Conservation (phyloP, 1,140 invertebrate genomes). For the Drosophila neocordata region DNA sequence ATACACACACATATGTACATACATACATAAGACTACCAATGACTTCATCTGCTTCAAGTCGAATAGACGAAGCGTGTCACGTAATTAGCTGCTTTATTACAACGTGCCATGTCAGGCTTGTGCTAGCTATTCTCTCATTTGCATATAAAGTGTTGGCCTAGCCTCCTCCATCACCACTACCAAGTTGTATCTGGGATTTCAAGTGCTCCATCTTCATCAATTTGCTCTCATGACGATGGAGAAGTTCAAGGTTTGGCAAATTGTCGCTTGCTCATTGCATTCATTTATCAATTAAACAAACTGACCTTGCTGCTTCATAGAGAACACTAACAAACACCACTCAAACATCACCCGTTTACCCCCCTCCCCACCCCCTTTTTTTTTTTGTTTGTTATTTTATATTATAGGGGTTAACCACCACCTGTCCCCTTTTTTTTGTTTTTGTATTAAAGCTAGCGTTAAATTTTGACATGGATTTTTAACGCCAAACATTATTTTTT, state of each 20-base stretch:
- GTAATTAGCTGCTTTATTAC: constrained; percentile 72
- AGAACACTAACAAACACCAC: constrained; percentile 48
- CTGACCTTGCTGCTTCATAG: constrained; percentile 54
- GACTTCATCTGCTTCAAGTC: constrained; percentile 60
- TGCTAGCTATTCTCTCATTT: constrained; percentile 45
- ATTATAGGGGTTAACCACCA: constrained; percentile 6
- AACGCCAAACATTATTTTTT: constrained; percentile 66
- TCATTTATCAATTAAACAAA: constrained; percentile 67
- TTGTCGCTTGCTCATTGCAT: constrained; percentile 70
- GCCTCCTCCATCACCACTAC: constrained; percentile 21
- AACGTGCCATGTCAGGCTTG: constrained; percentile 28
- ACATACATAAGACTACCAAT: constrained; percentile 22
- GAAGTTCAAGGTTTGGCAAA: constrained; percentile 73
- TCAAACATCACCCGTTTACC: constrained; percentile 20
- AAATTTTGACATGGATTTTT: constrained; percentile 76
- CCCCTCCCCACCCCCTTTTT: not conserved
- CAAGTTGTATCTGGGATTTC: constrained; percentile 19
- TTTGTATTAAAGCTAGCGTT: constrained; percentile 60
- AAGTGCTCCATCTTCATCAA: constrained; percentile 41
- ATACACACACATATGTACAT: not conserved
- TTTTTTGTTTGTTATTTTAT: not conserved
- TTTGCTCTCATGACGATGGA: not conserved
- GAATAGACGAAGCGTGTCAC: constrained; percentile 71
- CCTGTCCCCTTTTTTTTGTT: constrained; percentile 1
- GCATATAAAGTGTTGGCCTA: constrained; percentile 63